Conservation (phyloP, 2,797 vertebrate species). For the Oreortyx pictus region DNA sequence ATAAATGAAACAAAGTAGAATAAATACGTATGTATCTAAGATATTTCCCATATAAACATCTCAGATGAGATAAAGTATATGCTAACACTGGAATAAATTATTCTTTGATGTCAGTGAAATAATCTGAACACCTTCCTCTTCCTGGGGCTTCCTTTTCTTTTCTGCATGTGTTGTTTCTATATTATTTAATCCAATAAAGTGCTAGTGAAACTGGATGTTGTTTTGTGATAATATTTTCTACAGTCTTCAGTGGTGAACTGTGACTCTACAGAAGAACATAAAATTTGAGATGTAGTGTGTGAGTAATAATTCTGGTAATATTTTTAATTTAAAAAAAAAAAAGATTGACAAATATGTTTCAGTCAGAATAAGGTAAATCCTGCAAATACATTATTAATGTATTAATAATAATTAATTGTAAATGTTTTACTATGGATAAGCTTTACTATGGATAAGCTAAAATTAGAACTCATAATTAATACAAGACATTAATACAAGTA, state of each 20-base stretch:
- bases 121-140: not conserved
- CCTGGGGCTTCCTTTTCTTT: not conserved
- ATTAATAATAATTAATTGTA: not conserved
- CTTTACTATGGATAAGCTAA: not conserved
- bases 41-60: not conserved
- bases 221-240: not conserved
- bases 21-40: not conserved
- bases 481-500: not conserved
- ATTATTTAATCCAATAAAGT: not conserved
- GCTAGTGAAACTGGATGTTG: fast-evolving
- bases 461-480: not conserved
- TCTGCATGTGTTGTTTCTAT: not conserved
- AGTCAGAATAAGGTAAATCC: not conserved
- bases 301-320: not conserved
- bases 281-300: not conserved
- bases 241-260: not conserved
- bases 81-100: not conserved
- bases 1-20: not conserved
- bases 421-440: not conserved
- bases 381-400: not conserved
- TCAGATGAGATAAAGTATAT: not conserved
- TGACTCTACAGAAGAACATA: not conserved
- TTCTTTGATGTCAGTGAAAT: not conserved
- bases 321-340: not conserved
- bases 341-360: not conserved